Percentiles rank a stretch among this genome's conserved stretches.
Conservation (phyloP, 2,888 invertebrate species). For the Linyphia triangularis region DNA sequence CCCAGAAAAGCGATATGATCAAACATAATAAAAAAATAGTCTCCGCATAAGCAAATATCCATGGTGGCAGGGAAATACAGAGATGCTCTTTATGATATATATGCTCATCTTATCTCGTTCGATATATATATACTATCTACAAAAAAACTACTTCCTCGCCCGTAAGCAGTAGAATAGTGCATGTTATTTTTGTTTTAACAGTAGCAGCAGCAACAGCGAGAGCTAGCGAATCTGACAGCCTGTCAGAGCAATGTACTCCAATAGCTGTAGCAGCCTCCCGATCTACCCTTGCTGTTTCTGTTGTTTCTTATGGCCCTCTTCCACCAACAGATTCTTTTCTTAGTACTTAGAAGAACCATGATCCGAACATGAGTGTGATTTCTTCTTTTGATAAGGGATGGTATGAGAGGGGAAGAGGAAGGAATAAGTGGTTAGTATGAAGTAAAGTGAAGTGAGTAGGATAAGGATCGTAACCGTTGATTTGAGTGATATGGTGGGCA, state of each 20-base stretch:
- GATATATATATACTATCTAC: not conserved
- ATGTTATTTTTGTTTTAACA: constrained; percentile 53
- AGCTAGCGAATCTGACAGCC: constrained; percentile 55
- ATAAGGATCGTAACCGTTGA: not conserved
- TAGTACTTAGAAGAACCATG: not conserved
- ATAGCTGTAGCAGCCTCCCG: constrained; percentile 4
- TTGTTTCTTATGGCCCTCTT: not conserved
- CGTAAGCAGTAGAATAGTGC: constrained; percentile 5
- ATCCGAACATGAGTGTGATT: constrained; percentile 45
- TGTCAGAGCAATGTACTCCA: constrained; percentile 54
- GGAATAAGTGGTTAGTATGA: not conserved
- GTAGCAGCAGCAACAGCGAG: not conserved
- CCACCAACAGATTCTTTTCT: constrained; percentile 15
- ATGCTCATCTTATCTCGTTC: not conserved
- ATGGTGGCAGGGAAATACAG: not conserved
- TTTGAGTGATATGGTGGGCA: not conserved
- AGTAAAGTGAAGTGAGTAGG: not conserved
- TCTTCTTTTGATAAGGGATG: constrained; percentile 25
- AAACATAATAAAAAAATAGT: not conserved
- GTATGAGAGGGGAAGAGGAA: not conserved
- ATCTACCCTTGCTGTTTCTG: constrained; percentile 5
- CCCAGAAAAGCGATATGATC: not conserved
- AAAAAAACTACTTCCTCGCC: constrained; percentile 25
- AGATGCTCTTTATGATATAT: not conserved
- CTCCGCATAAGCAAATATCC: not conserved